Base-by-base conservation (phyloP, 2,113 vertebrate genomes). In the Amazona vittata region DNA sequence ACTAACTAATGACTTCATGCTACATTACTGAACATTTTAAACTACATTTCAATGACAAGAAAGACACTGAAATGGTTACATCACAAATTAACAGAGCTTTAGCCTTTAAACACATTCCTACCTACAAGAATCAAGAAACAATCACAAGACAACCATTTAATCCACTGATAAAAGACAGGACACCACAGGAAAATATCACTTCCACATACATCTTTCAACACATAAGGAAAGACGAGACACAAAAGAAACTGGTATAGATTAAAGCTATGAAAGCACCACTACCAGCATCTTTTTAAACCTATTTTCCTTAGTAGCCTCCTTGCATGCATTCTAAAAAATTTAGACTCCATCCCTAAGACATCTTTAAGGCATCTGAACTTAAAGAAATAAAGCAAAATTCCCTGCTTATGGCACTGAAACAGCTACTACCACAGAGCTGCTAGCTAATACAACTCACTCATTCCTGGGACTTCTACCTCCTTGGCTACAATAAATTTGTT, bases 1-100 rank as follows among this genome's bases (percentile, higher is more conserved):
- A 98, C 98, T 98, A 98, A 97, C 98, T 97, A 97, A 98, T 97
- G 97, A 98, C 98, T 98, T 98, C 98, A 98, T 98, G 98, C 98
- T 98, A 98, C 97, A 97, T 98, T 98, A 97, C 97, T 87, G 80
- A 97, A 98, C 96, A 97, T 98, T 98, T 98, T 90, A 96, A 98
- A 97, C 98, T 97, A 97, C 97, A 98, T 97, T 95, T 96, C 98
- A 97, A 97, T 96, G 97, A 98, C 98, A 97, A 97, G 95, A 97
- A 97, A 97, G 96, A 98, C 98, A 98, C 98, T 97, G 96, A 98
- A 97, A 97, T 94, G 90, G 93, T 98, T 96, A 98, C 97, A 98
- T 98, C 98, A 98, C 95, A 96, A 97, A 98, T 98, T 97, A 98
- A 97, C 97, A 97, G 91, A 90, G 90, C 96, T 97, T 96, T 90